A percentile compares a stretch with the other conserved stretches of the same genome.
Conservation (phyloP, 2,113 vertebrate species). For the Coryphaenoides rupestris region DNA sequence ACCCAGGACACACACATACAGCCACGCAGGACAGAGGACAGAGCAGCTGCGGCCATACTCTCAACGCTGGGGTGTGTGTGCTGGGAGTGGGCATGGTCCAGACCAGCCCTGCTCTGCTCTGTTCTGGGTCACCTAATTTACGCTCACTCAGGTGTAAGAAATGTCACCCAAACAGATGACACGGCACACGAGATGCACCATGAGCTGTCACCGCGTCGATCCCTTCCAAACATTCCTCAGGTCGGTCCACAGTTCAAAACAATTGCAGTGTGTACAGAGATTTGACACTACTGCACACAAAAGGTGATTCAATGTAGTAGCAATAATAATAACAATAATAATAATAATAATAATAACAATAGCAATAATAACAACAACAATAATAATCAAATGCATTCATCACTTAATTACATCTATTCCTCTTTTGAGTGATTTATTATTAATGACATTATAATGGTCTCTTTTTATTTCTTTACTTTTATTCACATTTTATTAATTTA, state of each 20-base stretch:
- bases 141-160: constrained; percentile 60
- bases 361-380: no score
- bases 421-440: not conserved
- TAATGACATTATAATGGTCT: not conserved
- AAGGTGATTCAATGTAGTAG: no score
- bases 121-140: constrained; percentile 67
- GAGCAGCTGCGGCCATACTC: constrained; percentile 66
- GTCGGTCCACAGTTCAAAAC: no score
- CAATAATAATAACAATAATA: no score
- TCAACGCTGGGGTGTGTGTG: constrained; percentile 55
- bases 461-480: not conserved
- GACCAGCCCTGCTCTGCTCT: constrained; percentile 37
- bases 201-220: no score
- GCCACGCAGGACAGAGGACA: constrained; percentile 11
- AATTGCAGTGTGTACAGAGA: no score
- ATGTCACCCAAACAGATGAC: constrained; percentile 2
- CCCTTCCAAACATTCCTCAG: no score
- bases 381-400: no score
- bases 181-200: not conserved
- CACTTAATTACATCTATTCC: no score
- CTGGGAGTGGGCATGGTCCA: constrained; percentile 66
- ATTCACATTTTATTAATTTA: not conserved
- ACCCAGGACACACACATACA: not conserved
- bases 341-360: no score
- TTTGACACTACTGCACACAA: no score